Conservation (phyloP, 2,797 vertebrate species). For the Scleropages formosus region DNA sequence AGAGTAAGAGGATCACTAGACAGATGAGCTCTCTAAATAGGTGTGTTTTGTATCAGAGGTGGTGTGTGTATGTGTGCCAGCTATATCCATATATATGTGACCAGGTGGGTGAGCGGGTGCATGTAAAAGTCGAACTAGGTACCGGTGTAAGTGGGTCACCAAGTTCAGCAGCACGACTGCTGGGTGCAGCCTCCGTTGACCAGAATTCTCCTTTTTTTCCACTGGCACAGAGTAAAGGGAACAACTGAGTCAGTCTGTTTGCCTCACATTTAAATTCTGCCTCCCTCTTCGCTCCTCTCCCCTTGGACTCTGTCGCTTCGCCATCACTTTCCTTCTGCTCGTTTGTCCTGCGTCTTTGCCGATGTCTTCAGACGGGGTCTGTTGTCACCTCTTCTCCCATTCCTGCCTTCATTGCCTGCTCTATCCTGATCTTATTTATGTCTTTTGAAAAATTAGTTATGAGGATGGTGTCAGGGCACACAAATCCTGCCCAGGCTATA, state of each 20-base stretch:
- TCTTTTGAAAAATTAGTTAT: too few relatives aligned
- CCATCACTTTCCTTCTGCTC: neutral
- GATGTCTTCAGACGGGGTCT: too few relatives aligned
- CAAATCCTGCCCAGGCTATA: too few relatives aligned
- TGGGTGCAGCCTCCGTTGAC: constrained; percentile 55
- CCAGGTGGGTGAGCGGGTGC: neutral
- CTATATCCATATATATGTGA: neutral
- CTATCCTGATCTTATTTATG: too few relatives aligned
- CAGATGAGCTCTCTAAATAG: too few relatives aligned
- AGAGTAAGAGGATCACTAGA: too few relatives aligned
- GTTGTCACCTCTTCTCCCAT: too few relatives aligned
- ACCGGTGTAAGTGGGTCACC: constrained; percentile 58
- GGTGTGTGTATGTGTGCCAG: too few relatives aligned
- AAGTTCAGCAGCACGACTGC: constrained; percentile 45
- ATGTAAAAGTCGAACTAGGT: constrained; percentile 21
- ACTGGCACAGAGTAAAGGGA: constrained; percentile 67
- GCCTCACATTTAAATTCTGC: constrained; percentile 54
- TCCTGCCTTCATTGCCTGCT: neutral
- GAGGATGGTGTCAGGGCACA: too few relatives aligned
- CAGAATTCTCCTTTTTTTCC: constrained; percentile 65
- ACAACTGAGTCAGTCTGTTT: constrained; percentile 69
- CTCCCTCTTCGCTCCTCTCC: constrained; percentile 43
- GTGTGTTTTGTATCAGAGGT: too few relatives aligned
- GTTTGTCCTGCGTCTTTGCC: too few relatives aligned
- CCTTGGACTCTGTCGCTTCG: neutral